Base-by-base conservation (phyloP, 2,113 vertebrate genomes). In the Indicator maculatus region DNA sequence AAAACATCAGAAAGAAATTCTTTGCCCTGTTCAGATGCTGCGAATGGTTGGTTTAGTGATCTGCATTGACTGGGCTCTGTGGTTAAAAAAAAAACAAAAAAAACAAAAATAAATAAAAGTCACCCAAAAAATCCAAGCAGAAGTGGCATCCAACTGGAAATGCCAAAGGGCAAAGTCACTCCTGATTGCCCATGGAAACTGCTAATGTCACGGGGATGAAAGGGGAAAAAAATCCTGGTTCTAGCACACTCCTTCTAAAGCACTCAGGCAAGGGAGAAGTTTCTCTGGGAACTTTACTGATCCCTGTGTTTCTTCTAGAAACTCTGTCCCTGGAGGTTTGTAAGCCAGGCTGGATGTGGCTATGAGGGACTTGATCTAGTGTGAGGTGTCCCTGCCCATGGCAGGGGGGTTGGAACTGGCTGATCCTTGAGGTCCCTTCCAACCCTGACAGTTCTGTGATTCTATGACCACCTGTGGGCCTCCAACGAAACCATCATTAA, bases 31-130 rank as follows among this genome's bases (percentile, higher is more conserved):
- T 93, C 83, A 95, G 94, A 97, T 98, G 95, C 94, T 97, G 96
- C 89, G 93, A 97, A 88, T 95, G 88, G 90, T 89, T 94, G 87
- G 90, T 53, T 95, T 93, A 95, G 73, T 97, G 96, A 97, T 96
- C 95, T 98, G 97, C 97, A 97, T 94, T 97, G 96, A 96, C 95
- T 96, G 96, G 95, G 96, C 95, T 95, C 95, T 84, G 77, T 89
- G 90, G 93, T 76, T 55, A 90, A 94, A 78, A 93, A 94, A 78
- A 94, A 86, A 13, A 41, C 12, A 41, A 11, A 41, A 41, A 41
- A 13, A 41, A 36, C 36, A 36, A 36, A 36, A 36, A 36, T 36
- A 36, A 36, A 36, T 36, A 36, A 36, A 41, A 41, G 41, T 13
- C 41, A 41, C 41, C 41, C 41, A 13, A 41, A 41, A 87, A 85